These are phyloP conservation scores for Deroptyus accipitrinus DNA, from an alignment of 2,113 vertebrate species.

Conservation along the genomic window DNA sequence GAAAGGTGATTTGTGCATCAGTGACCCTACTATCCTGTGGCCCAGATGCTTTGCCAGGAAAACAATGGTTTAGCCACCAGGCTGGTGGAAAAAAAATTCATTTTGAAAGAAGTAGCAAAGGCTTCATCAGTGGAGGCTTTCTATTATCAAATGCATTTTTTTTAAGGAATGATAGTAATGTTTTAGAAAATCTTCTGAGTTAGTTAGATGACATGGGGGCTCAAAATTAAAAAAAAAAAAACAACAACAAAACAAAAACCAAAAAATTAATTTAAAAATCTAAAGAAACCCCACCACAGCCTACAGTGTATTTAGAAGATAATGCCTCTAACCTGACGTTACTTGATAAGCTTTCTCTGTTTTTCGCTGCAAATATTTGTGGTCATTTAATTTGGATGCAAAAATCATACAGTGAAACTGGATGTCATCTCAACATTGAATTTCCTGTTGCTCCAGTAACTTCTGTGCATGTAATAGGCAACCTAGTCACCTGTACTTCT, in stretches of 20 bases:
- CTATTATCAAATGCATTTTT: neutral
- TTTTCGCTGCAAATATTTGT: neutral
- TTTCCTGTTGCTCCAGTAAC: conserved; percentile 10
- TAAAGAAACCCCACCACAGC: neutral
- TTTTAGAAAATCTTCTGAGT: neutral
- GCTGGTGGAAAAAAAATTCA: neutral
- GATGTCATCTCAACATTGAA: neutral
- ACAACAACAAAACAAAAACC: too few relatives aligned
- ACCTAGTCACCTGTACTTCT: neutral
- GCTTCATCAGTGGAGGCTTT: conserved; percentile 8
- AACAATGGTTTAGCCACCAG: neutral
- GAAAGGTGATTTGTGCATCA: neutral
- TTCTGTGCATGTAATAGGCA: neutral
- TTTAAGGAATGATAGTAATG: neutral
- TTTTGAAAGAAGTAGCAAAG: neutral
- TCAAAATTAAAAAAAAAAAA: neutral
- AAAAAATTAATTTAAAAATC: neutral
- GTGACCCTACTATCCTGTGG: neutral
- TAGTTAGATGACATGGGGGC: neutral
- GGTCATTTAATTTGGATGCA: neutral
- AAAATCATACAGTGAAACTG: neutral
- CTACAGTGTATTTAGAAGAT: neutral
- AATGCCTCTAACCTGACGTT: neutral
- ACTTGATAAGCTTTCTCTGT: neutral
- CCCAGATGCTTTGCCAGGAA: neutral